A percentile compares a stretch with the other conserved stretches of the same genome.
These are phyloP conservation scores for Gryon sp. DNA, from an alignment of 1,140 invertebrate genomes.

Conservation along the genomic window DNA sequence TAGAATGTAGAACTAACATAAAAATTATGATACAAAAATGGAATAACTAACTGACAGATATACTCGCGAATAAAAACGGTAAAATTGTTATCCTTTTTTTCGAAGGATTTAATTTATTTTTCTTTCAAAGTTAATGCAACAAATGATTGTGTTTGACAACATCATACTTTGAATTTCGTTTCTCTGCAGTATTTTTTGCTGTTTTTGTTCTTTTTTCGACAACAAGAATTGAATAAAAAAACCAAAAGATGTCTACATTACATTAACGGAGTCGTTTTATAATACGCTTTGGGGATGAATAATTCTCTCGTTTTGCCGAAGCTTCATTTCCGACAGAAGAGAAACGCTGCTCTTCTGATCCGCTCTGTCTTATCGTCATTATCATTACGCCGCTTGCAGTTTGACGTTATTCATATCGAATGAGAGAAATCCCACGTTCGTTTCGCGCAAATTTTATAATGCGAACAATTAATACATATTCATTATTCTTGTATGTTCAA, in stretches of 20 bases:
- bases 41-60: no score
- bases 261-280: constrained; percentile 55
- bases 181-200: background rate
- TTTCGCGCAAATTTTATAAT: constrained; percentile 43
- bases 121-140: no score
- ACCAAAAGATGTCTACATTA: constrained; percentile 41
- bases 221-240: constrained; percentile 55
- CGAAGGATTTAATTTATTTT: no score
- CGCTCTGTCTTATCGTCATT: constrained; percentile 57
- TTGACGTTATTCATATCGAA: constrained; percentile 56
- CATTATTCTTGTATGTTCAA: constrained; percentile 12
- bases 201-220: background rate
- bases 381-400: constrained; percentile 48
- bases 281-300: constrained; percentile 60
- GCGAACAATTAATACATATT: constrained; percentile 35
- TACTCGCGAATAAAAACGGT: no score
- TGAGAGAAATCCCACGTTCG: constrained; percentile 4
- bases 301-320: constrained; percentile 60
- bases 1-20: no score
- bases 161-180: background rate
- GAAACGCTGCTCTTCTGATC: constrained; percentile 53
- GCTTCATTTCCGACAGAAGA: constrained; percentile 58
- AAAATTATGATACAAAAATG: no score
- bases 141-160: no score
- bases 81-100: no score